These are phyloP conservation scores for Caenorhabditis sp. DNA, from an alignment of 2,888 invertebrate species.

Conservation along the genomic window DNA sequence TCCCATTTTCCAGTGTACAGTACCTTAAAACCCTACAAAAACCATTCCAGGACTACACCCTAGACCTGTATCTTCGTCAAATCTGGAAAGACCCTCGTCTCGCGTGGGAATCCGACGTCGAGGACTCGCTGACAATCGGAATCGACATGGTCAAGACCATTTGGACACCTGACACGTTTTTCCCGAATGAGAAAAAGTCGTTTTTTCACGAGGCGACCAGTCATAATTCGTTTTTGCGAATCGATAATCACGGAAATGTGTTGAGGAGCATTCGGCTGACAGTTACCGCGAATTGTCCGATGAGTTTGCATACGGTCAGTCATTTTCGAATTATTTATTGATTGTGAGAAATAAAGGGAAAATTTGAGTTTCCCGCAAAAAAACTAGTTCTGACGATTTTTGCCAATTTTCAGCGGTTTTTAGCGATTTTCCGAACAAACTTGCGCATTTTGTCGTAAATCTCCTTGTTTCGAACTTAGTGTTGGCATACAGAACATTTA, in stretches of 20 bases:
- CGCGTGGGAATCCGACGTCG: conserved; percentile 70
- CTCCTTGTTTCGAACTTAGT: too few species aligned
- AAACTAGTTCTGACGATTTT: too few species aligned
- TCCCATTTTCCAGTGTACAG: background rate
- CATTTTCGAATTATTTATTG: too few species aligned
- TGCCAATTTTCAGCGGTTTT: too few species aligned
- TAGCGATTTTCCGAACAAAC: too few species aligned
- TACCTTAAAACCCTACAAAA: background rate
- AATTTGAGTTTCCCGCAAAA: too few species aligned
- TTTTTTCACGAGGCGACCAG: conserved; percentile 83
- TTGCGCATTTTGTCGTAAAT: too few species aligned
- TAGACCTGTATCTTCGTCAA: conserved; percentile 82
- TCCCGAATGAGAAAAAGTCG: conserved; percentile 83
- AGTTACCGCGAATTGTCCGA: conserved; percentile 83
- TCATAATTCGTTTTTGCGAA: conserved; percentile 82
- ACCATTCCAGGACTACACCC: conserved; percentile 80
- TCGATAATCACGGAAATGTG: conserved; percentile 82
- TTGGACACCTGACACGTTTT: conserved; percentile 83
- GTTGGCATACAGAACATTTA: too few species aligned
- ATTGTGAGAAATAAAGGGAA: too few species aligned
- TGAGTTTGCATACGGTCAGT: conserved; percentile 80
- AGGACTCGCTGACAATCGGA: conserved; percentile 68
- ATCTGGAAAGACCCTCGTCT: conserved; percentile 82
- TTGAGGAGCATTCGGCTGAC: conserved; percentile 81
- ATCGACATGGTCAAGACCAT: conserved; percentile 83